A percentile compares a stretch with the other conserved stretches of the same genome.
These are phyloP conservation scores for Entomyzon cyanotis DNA, from an alignment of 2,113 vertebrate genomes.

Conservation along the genomic window DNA sequence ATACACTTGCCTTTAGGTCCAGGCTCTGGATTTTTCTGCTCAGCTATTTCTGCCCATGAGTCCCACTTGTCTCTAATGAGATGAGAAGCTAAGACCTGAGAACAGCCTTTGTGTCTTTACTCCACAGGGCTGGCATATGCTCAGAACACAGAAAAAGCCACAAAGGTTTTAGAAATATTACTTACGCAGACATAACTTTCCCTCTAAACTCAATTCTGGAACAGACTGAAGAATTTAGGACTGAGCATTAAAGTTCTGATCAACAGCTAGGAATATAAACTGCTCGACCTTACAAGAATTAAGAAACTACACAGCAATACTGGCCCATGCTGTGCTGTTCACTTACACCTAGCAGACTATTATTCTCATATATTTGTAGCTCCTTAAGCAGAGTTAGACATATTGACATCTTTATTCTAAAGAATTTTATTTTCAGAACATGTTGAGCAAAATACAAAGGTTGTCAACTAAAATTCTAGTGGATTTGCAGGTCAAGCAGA, in stretches of 20 bases:
- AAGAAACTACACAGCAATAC: not conserved
- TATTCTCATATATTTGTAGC: not conserved
- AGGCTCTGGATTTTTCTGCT: not conserved
- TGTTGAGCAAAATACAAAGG: not conserved
- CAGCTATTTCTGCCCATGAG: not conserved
- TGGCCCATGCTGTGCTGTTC: not conserved
- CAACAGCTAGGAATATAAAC: not conserved
- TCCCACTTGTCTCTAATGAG: not conserved
- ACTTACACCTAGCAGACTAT: not conserved
- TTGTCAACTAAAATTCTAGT: not conserved
- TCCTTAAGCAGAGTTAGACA: not conserved
- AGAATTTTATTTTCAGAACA: not conserved
- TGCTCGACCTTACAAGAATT: not conserved
- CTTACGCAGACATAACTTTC: not conserved
- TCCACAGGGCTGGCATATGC: not conserved
- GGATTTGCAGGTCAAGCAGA: not conserved
- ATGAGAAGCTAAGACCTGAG: not conserved
- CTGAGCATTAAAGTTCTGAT: not conserved
- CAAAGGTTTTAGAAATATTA: not conserved
- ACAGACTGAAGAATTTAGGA: not conserved
- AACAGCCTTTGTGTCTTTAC: not conserved
- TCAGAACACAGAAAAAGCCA: not conserved
- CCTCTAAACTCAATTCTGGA: not conserved
- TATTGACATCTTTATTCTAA: not conserved
- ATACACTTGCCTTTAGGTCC: not conserved